These are phyloP conservation scores for Nasonia longicornis DNA, from an alignment of 1,140 invertebrate genomes.

Conservation along the genomic window DNA sequence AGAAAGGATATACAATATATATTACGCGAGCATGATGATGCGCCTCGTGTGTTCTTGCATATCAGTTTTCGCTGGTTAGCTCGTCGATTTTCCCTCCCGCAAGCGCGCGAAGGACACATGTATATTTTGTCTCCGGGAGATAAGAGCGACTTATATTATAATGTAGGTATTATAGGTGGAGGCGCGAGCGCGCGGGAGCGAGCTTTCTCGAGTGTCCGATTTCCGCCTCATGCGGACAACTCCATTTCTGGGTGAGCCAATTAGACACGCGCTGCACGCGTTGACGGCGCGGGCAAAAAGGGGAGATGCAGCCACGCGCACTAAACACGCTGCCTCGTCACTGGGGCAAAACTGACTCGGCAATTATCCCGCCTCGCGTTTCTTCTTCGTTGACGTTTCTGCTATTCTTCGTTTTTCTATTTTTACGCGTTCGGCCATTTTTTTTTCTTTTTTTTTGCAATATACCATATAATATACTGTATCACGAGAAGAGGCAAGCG, in stretches of 20 bases:
- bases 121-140: conserved; percentile 3
- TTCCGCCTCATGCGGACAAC: conserved; percentile 6
- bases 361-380: conserved; percentile 2
- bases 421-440: too few species aligned
- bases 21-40: not conserved
- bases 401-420: not conserved
- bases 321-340: not conserved
- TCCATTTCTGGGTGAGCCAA: conserved; percentile 24
- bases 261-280: not conserved
- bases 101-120: not conserved
- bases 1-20: not conserved
- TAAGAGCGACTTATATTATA: too few species aligned
- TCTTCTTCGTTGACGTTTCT: not conserved
- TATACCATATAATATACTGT: not conserved
- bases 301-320: not conserved
- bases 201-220: not conserved
- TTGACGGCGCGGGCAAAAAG: not conserved
- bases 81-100: not conserved
- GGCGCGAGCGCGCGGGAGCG: not conserved
- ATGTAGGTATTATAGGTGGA: not conserved
- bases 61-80: conserved; percentile 7
- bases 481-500: not conserved
- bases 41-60: conserved; percentile 12
- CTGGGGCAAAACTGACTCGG: conserved; percentile 37
- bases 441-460: too few species aligned